Evolutionary conservation across 2,113 vertebrate species (phyloP).

Genomic region (Penelope pileata): DNA sequence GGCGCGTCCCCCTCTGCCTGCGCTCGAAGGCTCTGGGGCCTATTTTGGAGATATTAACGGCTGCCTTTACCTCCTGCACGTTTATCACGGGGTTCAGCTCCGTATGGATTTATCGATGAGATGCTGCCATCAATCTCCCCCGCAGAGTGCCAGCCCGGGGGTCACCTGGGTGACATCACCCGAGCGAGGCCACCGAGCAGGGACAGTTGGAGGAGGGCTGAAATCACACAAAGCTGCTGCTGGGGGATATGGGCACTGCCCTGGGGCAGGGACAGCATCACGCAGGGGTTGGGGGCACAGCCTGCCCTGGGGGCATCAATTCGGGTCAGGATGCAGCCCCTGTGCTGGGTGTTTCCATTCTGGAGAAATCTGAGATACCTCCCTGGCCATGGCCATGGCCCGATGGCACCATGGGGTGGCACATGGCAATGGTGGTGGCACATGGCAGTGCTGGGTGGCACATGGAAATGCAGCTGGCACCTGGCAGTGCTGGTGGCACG

Average conservation of each 20-base stretch:
- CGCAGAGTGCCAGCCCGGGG: slow-evolving; percentile 20
- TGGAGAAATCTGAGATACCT: neutral
- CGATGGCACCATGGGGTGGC: accelerated
- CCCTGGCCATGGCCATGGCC: neutral
- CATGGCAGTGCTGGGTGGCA: neutral
- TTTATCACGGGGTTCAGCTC: slow-evolving; percentile 18
- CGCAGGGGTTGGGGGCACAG: neutral
- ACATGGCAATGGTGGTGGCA: neutral
- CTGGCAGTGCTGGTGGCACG: neutral
- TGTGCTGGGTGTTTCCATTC: neutral
- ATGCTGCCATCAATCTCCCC: slow-evolving; percentile 57
- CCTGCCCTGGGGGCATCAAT: neutral
- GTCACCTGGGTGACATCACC: slow-evolving; percentile 33
- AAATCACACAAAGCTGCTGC: neutral
- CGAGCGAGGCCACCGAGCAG: neutral
- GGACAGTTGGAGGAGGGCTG: neutral
- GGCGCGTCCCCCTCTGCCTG: slow-evolving; percentile 44
- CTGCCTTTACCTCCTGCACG: slow-evolving; percentile 27
- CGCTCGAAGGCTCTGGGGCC: slow-evolving; percentile 59
- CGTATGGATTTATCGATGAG: slow-evolving; percentile 73
- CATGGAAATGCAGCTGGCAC: neutral
- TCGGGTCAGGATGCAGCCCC: neutral
- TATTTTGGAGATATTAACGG: slow-evolving; percentile 49
- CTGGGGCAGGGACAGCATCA: neutral
- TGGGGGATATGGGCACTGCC: neutral